Conservation (phyloP, 2,888 invertebrate species). For the Ectropis crepuscularia region DNA sequence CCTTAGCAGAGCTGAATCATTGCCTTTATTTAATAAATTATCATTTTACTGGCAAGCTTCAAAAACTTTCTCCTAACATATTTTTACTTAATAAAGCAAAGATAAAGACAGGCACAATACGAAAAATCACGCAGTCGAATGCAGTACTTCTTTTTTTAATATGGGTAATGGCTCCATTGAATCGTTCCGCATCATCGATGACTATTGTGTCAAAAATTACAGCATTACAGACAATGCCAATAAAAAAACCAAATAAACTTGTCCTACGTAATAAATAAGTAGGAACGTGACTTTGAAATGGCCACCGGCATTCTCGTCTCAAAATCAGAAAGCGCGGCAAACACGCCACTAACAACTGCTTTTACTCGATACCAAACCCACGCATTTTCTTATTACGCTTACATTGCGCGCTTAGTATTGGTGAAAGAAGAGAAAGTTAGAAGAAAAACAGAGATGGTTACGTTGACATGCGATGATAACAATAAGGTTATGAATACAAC, state of each 20-base stretch:
- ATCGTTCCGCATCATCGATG: conserved; percentile 13
- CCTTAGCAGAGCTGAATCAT: no score
- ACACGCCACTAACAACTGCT: conserved; percentile 45
- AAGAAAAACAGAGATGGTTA: conserved; percentile 45
- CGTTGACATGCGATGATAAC: conserved; percentile 38
- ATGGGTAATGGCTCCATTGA: background rate
- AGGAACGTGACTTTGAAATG: conserved; percentile 75
- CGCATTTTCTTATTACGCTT: conserved; percentile 26
- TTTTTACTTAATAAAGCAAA: no score
- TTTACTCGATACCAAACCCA: conserved; percentile 38
- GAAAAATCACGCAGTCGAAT: background rate
- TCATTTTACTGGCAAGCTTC: no score
- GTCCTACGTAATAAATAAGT: conserved; percentile 76
- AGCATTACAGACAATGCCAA: conserved; percentile 45
- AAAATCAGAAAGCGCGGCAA: conserved; percentile 83
- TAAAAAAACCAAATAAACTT: conserved; percentile 69
- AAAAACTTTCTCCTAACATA: no score
- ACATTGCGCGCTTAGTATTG: conserved; percentile 47
- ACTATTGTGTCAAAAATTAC: conserved; percentile 26
- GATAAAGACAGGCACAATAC: no score
- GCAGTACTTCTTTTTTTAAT: no score
- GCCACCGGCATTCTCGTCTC: conserved; percentile 63
- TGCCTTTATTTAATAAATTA: no score
- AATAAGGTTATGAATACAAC: conserved; percentile 74
- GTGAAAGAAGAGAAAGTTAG: conserved; percentile 42